phyloP scores from a whole-genome alignment of 1,140 invertebrate species.

The Semibalanus balanoides region DNA sequence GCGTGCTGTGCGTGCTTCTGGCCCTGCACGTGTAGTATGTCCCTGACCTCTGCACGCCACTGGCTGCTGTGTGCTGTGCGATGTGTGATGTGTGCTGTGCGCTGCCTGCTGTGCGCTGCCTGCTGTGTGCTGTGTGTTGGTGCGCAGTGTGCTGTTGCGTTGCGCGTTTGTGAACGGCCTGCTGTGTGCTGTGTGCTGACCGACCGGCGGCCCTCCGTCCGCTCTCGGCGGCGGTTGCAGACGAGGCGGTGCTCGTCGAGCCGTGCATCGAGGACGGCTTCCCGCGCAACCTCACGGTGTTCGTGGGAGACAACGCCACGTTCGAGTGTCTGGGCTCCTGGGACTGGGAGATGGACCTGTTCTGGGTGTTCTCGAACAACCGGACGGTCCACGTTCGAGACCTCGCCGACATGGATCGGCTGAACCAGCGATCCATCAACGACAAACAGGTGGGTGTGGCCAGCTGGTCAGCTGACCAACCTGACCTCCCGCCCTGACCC shows the following conservation, averaged over 20 bases:
- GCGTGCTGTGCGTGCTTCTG: no score
- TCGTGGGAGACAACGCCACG: slow-evolving; percentile 1
- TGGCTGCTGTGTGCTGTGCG: no score
- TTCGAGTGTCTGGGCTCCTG: slow-evolving; percentile 9
- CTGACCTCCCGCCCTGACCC: not conserved
- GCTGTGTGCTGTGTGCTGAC: not conserved
- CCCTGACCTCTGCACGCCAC: no score
- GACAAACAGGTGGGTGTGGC: not conserved
- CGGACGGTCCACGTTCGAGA: not conserved
- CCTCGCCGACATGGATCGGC: not conserved
- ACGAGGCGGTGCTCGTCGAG: slow-evolving; percentile 8
- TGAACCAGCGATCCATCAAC: not conserved
- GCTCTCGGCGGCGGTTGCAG: not conserved
- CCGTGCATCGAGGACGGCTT: not conserved
- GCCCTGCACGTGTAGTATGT: no score
- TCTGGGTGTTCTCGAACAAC: not conserved
- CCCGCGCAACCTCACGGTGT: slow-evolving; percentile 10
- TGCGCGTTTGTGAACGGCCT: no score
- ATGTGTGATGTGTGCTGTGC: no score
- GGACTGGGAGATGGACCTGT: slow-evolving; percentile 7
- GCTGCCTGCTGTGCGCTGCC: no score
- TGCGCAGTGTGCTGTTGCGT: no score
- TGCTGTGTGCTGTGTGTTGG: no score
- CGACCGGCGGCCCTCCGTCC: slow-evolving; percentile 8
- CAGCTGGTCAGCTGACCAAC: not conserved